Base-by-base conservation (phyloP, 2,888 invertebrate genomes). In the Callyntrura guangdongensis region DNA sequence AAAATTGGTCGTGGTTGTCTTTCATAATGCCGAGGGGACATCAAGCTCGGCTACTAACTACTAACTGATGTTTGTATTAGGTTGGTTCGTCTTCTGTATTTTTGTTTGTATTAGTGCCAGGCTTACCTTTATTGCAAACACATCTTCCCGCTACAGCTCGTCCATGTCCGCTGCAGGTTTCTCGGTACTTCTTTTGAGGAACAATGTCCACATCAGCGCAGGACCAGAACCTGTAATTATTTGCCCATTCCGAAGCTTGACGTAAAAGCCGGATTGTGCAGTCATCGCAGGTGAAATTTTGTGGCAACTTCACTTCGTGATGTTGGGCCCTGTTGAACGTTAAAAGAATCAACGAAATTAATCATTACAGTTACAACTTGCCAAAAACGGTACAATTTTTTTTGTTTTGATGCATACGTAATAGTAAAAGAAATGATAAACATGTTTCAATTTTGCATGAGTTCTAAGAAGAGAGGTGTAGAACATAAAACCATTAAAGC, bases 181-280 rank as follows among this genome's bases (percentile, higher is more conserved):
- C 98, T 92, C 97, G 96, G 95, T 97, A 98, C 64, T 96, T 96
- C 94, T 94, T 93, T 94, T 94, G 94, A 83, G 94, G 94, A 81
- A 95, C 94, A 91, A 99, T 97, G 94, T 98, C 98, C 86, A 99
- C 97, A 95, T 99, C 99, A 1, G 99, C 97, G 95, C 99, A 99
- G 0, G 98, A 98, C 98, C 98, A 99, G 96, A 99, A 99, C 92
- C 97, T 96, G 95, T 99, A 99, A 94, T 96, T 96, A 86, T 96
- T 95, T 0, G 97, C 96, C 98, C 98, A 99, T 95, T 99, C 99
- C 27, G 97, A 96, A 0, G 99, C 99, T 95, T 99, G 98, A 0
- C 99, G 96, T 85, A 98, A 96, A 93, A 99, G 96, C 91, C 99
- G 96, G 59, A 99, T 96, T 0, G 98, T 98, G 95, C 99, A 99